These are phyloP conservation scores for Halcyon smyrnensis DNA, from an alignment of 2,797 vertebrate species.

Conservation along the genomic window DNA sequence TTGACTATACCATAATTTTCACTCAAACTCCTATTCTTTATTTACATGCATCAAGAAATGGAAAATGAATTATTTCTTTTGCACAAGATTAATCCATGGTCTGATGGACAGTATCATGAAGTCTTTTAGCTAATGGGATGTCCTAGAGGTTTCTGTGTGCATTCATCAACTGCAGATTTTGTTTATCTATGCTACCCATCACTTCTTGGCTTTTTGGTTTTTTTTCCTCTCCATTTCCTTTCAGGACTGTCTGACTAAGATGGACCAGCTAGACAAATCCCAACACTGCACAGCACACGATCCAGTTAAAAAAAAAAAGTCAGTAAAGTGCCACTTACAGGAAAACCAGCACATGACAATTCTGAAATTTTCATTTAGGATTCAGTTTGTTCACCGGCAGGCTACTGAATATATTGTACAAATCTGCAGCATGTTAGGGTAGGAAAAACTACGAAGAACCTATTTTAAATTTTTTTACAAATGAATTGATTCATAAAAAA, in stretches of 20 bases:
- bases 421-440: not conserved
- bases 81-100: not conserved
- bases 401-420: not conserved
- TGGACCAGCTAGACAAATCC: not conserved
- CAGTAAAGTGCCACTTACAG: not conserved
- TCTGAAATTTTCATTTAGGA: not conserved
- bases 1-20: not conserved
- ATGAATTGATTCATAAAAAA: not conserved
- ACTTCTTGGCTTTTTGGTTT: not conserved
- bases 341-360: not conserved
- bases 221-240: not conserved
- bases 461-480: not conserved
- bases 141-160: not conserved
- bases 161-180: not conserved
- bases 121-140: not conserved
- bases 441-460: not conserved
- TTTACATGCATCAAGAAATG: not conserved
- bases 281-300: not conserved
- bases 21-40: not conserved
- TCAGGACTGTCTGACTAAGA: not conserved
- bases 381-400: not conserved
- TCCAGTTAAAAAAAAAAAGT: not conserved
- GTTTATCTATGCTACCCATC: not conserved
- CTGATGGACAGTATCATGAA: not conserved
- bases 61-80: not conserved